Base-by-base conservation (phyloP, 1,140 invertebrate species). In the Papilio machaon region DNA sequence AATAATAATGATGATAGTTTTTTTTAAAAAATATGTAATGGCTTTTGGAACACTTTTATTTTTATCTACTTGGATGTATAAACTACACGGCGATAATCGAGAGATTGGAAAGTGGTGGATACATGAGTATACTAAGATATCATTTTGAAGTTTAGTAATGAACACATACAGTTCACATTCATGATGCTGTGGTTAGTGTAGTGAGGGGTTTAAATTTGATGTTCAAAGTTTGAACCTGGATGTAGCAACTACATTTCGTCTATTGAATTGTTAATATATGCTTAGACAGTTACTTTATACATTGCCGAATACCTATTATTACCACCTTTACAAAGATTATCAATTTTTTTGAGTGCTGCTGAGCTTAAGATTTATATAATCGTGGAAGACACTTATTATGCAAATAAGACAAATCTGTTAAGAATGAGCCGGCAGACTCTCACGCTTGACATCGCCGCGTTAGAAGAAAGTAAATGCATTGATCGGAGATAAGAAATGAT, bases 61-160 rank as follows among this genome's bases (percentile, higher is more conserved):
- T 9, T 19, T 58, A 19, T 58, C 74, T 78, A 23, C 74, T 73
- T 83, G 46, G 82, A 83, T 88, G 85, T 85, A 85, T 86, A 86
- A 82, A 82, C 84, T 82, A 81, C 64, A 82, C 73, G 76, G 81
- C 81, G 85, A 84, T 83, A 81, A 81, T 81, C 46, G 79, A 78
- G 74, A 81, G 60, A 87, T 86, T 88, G 83, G 87, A 88, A 88
- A 88, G 87, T 75, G 86, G 17, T 23, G 78, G 60, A 30, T 64
- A 81, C 80, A 82, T 70, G 80, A 79, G 83, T 77, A 64, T 79
- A 30, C 46, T 82, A 83, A 84, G 46, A 30, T 52, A 76, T 73
- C 35, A 74, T 46, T n/a, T 74, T 46, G 10, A 19, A 47, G 43
- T 75, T 75, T 52, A 52, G 47, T 76, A 76, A 76, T 76, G 43